A percentile compares a stretch with the other conserved stretches of the same genome.
Evolutionary conservation across 2,888 invertebrate species (phyloP).

Genomic region (Polylopha cassiicola): DNA sequence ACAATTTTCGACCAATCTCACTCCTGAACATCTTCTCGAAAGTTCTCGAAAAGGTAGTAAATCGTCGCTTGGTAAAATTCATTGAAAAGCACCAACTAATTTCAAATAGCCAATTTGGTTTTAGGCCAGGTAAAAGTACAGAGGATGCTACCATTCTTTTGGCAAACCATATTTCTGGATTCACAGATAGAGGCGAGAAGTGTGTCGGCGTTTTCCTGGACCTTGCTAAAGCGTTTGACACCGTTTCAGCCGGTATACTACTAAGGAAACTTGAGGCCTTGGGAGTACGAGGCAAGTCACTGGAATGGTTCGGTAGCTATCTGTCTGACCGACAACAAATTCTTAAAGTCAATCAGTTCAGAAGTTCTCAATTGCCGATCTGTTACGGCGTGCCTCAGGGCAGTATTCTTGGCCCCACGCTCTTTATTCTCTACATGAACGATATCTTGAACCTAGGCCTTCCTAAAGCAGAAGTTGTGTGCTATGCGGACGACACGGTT

Average conservation of each 20-base stretch:
- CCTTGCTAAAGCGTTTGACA: too few relatives aligned
- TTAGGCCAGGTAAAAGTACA: not conserved
- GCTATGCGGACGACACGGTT: not conserved
- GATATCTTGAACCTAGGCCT: not conserved
- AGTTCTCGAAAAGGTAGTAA: not conserved
- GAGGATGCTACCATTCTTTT: not conserved
- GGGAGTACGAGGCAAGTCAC: slow-evolving; percentile 8
- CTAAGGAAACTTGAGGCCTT: slow-evolving; percentile 7
- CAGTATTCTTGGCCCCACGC: slow-evolving; percentile 18
- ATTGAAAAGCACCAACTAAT: not conserved
- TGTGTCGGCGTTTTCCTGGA: not conserved
- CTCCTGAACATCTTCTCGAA: not conserved
- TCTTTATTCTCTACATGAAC: slow-evolving; percentile 15
- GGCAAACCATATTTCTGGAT: not conserved
- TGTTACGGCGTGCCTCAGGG: slow-evolving; percentile 24
- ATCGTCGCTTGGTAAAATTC: not conserved
- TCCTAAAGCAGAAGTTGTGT: not conserved
- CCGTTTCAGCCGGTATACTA: too few relatives aligned
- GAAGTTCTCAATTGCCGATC: not conserved
- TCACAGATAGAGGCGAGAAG: not conserved
- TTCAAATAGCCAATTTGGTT: not conserved
- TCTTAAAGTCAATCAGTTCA: not conserved
- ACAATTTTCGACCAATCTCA: not conserved
- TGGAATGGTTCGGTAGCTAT: slow-evolving; percentile 14
- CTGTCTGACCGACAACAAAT: not conserved